Base-by-base conservation (phyloP, 2,797 vertebrate species). In the Melopsittacus undulatus region DNA sequence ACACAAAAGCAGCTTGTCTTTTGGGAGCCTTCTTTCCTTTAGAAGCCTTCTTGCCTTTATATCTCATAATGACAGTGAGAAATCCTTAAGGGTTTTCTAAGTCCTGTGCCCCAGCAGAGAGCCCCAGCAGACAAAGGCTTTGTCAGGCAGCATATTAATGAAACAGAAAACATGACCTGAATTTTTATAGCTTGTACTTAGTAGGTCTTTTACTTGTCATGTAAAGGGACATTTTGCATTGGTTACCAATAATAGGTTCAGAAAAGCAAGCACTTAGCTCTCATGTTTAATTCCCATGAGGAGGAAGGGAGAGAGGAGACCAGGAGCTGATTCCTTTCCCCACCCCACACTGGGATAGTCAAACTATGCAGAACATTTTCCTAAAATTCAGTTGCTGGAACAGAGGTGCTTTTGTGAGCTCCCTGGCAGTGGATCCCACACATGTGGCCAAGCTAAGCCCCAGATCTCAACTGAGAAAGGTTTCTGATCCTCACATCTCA, bases 141-240 rank as follows among this genome's bases (percentile, higher is more conserved):
- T 94, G 91, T 96, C 91, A 96, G 74, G 81, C 94, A 95, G 96
- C 91, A 90, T 95, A 91, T 96, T 97, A 94, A 96, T 95, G 95
- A 94, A 96, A 91, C 87, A 94, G 94, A 96, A 95, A 92, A 93
- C 91, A 96, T 90, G 95, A 96, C 95, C 86, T 94, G 95, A 96
- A 96, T 96, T 96, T 96, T 97, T 96, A 94, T 84, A 76, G 86
- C 91, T 90, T 96, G 93, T 95, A 94, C 88, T 96, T 95, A 94
- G 91, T 67, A 89, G 95, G 88, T 96, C 95, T 92, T 94, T 94
- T 91, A 64, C 92, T 96, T 94, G 95, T 92, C 92, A 80, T 77
- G 95, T 94, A 96, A 96, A 90, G 91, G 93, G 86, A 91, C 80
- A 68, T 94, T 96, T 94, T 95, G 83, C 89, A 76, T 87, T 89